Evolutionary conservation across 2,888 invertebrate species (phyloP).

Genomic region (Acanthoscelides obtectus): DNA sequence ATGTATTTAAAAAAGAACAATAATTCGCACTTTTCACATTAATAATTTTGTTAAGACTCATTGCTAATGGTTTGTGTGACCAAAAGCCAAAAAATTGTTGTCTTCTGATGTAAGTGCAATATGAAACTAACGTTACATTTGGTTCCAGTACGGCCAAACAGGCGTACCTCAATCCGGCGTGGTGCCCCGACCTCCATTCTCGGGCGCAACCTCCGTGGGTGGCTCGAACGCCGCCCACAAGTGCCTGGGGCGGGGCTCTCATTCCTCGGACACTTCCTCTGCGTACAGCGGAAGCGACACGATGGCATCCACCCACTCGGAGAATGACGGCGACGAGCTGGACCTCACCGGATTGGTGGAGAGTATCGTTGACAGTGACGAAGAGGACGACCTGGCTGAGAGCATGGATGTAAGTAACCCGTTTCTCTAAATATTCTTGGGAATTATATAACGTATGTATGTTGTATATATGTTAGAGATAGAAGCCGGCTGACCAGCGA

Average conservation of each 20-base stretch:
- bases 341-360: constrained; percentile 93
- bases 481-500: no score
- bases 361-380: constrained; percentile 93
- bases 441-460: no score
- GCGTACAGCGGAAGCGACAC: constrained; percentile 96
- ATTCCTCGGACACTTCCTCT: constrained; percentile 91
- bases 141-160: constrained; percentile 43
- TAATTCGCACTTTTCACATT: no score
- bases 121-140: no score
- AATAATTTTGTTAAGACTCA: no score
- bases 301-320: constrained; percentile 89
- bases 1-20: no score
- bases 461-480: no score
- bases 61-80: no score
- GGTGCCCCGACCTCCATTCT: constrained; percentile 62
- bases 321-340: constrained; percentile 74
- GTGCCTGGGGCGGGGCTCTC: constrained; percentile 69
- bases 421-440: no score
- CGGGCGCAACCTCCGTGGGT: background rate
- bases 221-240: constrained; percentile 54
- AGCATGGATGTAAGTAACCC: constrained; percentile 75
- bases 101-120: no score
- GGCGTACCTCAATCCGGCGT: background rate
- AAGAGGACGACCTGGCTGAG: constrained; percentile 88
- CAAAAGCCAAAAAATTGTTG: no score